phyloP scores from a whole-genome alignment of 2,888 invertebrate genomes.

The Ephialtes manifestator region DNA sequence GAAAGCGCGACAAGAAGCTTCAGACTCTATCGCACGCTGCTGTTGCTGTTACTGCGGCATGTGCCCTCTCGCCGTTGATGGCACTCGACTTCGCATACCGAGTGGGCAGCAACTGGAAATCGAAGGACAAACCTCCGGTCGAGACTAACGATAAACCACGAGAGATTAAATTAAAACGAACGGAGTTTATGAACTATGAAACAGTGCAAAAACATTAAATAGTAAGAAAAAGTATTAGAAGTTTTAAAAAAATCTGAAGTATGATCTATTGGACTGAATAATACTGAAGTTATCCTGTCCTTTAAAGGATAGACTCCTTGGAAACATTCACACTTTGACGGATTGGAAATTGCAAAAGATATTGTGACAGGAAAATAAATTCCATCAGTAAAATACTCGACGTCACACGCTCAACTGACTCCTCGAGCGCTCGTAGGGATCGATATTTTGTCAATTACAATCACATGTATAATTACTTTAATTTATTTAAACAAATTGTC shows the following conservation, averaged over 20 bases:
- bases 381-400: too few species aligned
- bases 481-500: too few species aligned
- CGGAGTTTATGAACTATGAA: conserved; percentile 3
- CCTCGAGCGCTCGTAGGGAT: too few species aligned
- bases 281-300: too few species aligned
- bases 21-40: conserved; percentile 58
- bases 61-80: conserved; percentile 19
- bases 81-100: conserved; percentile 54
- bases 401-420: too few species aligned
- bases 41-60: conserved; percentile 34
- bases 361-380: too few species aligned
- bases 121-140: conserved; percentile 28
- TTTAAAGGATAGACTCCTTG: neutral
- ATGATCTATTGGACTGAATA: too few species aligned
- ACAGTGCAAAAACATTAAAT: too few species aligned
- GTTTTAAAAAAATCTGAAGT: too few species aligned
- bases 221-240: too few species aligned
- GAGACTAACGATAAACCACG: neutral
- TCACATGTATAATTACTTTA: too few species aligned
- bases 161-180: conserved; percentile 8
- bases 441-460: too few species aligned
- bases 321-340: neutral
- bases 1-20: conserved; percentile 79
- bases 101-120: conserved; percentile 59
- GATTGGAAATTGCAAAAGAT: neutral